phyloP scores from a whole-genome alignment of 2,113 vertebrate species.

The Siniperca knerii region DNA sequence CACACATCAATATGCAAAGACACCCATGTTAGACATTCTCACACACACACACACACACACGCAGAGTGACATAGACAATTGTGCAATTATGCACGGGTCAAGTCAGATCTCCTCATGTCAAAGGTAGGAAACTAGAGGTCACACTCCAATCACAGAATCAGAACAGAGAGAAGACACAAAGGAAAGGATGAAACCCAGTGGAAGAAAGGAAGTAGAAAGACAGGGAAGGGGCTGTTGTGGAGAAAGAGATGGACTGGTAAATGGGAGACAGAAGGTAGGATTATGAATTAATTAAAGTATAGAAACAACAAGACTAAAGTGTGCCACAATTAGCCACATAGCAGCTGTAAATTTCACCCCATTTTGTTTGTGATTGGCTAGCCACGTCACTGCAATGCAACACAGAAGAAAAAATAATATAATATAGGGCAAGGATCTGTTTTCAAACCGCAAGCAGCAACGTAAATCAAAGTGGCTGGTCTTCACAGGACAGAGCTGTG shows the following conservation, averaged over 20 bases:
- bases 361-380: not conserved
- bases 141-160: constrained; percentile 13
- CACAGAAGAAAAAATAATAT: not conserved
- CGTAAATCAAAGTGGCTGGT: not conserved
- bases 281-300: not conserved
- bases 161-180: constrained; percentile 2
- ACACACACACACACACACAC: not conserved
- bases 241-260: not conserved
- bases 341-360: too few species aligned
- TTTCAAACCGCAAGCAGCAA: not conserved
- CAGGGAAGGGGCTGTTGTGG: not conserved
- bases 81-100: constrained; percentile 45
- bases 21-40: not conserved
- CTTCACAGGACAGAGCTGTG: not conserved
- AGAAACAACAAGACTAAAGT: not conserved
- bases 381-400: too few species aligned
- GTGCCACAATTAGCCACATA: not conserved
- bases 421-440: not conserved
- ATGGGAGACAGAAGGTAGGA: not conserved
- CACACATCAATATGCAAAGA: not conserved
- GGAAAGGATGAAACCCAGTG: not conserved
- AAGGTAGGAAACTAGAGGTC: constrained; percentile 35
- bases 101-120: constrained; percentile 17
- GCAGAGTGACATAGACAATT: constrained; percentile 8
- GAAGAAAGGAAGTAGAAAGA: not conserved